Evolutionary conservation across 2,888 invertebrate species (phyloP).

Genomic region (Amblyjoppa proteus): DNA sequence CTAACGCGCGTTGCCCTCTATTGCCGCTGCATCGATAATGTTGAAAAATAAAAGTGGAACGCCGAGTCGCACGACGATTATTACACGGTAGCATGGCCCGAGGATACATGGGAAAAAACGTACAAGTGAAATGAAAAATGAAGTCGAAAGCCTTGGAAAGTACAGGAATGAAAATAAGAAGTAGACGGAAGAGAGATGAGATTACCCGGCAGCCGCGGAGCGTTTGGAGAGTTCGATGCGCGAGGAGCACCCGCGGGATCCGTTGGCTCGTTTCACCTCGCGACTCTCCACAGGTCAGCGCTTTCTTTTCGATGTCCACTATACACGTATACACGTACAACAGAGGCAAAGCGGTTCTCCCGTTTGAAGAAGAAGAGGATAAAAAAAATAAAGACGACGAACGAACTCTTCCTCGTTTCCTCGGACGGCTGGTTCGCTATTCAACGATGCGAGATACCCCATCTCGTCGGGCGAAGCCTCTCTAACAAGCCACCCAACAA

Average conservation of each 20-base stretch:
- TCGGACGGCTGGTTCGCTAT: constrained; percentile 30
- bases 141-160: not conserved
- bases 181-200: constrained; percentile 2
- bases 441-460: constrained; percentile 27
- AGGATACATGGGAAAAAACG: not conserved
- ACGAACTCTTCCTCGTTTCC: constrained; percentile 57
- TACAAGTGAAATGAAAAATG: constrained; percentile 18
- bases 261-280: constrained; percentile 66
- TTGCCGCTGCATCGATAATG: constrained; percentile 48
- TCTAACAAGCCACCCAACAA: constrained; percentile 10
- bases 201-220: not conserved
- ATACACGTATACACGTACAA: constrained; percentile 22
- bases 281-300: constrained; percentile 66
- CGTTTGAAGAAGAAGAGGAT: constrained; percentile 28
- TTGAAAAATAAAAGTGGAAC: constrained; percentile 66
- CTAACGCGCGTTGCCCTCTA: constrained; percentile 10
- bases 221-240: constrained; percentile 47
- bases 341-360: constrained; percentile 62
- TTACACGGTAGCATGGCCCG: constrained; percentile 9
- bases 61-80: constrained; percentile 40
- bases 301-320: constrained; percentile 66
- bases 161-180: constrained; percentile 5
- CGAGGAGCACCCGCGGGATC: constrained; percentile 40
- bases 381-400: constrained; percentile 14
- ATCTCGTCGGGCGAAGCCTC: constrained; percentile 33